Base-by-base conservation (phyloP, 1,140 invertebrate species). In the Tetragnatha versicolor region DNA sequence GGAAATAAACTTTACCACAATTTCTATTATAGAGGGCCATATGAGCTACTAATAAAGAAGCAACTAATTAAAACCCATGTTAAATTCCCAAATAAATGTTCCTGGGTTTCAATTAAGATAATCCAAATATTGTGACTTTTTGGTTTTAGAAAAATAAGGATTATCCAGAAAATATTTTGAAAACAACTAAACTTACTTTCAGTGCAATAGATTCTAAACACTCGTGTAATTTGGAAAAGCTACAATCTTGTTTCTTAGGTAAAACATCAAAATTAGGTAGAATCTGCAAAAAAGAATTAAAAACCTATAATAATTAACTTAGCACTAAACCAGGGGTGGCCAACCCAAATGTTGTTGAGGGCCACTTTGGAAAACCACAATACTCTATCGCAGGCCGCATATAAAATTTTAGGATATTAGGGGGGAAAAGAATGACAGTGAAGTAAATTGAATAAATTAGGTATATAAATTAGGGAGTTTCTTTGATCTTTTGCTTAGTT, bases 201-300 rank as follows among this genome's bases (percentile, higher is more conserved):
- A 6, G 22, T 39, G 20, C 37, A 42, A 39, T 22, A 10, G 12
- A 39, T 2, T 22, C 14, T 10, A 31, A 68, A 33, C 37, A 51
- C 37, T 68, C 42, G 31, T 68, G 35, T 29, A 68, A 12, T 33
- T 68, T 68, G 10, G 14, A 14, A 51, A 68, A 68, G 14, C 25
- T 20, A 51, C 25, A 68, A 25, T 68, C 65, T 49, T 68, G 65
- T 51, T 51, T 68, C 22, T 68, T 68, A 17, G 65, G 65, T 7
- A 49, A 31, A 31, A 33, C 45, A 20, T 68, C 65, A 51, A n/a
- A 2, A 20, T 20, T 49, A 20, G 20, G 31, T 47, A 51, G 51
- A 68, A 51, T 29, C 45, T 47, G 25, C 47, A 68, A 68, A 4
- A 51, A 4, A 22, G 25, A 20, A 55, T n/a, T 20, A 2, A 2